These are phyloP conservation scores for Acanthoscelides obtectus DNA, from an alignment of 2,888 invertebrate species.

Conservation along the genomic window DNA sequence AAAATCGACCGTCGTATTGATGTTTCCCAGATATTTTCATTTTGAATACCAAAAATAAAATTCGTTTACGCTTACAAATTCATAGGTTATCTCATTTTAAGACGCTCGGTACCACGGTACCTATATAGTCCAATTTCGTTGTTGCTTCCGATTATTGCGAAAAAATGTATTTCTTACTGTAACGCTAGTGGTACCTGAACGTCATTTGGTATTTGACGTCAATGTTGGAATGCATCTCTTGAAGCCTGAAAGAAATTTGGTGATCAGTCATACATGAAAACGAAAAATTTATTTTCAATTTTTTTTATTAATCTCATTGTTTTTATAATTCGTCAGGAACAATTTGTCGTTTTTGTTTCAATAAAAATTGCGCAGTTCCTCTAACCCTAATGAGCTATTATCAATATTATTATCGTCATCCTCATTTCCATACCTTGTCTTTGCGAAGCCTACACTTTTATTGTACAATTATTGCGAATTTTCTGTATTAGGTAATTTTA, in stretches of 20 bases:
- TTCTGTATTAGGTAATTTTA: background rate
- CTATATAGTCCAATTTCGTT: too few relatives aligned
- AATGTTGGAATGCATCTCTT: background rate
- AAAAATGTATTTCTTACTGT: too few relatives aligned
- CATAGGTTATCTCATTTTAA: too few relatives aligned
- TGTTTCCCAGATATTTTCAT: too few relatives aligned
- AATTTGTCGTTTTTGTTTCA: constrained; percentile 30
- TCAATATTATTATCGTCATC: background rate
- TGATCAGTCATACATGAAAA: background rate
- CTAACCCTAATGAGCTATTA: constrained; percentile 31
- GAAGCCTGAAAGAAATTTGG: background rate
- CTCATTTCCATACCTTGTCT: constrained; percentile 14
- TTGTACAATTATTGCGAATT: constrained; percentile 27
- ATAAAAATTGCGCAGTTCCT: constrained; percentile 32
- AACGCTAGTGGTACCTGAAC: too few relatives aligned
- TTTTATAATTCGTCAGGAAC: constrained; percentile 32
- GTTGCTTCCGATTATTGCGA: too few relatives aligned
- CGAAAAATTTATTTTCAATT: constrained; percentile 15
- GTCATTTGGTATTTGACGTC: too few relatives aligned
- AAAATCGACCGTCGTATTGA: too few relatives aligned
- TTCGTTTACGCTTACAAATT: too few relatives aligned
- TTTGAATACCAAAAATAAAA: too few relatives aligned
- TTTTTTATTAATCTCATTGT: constrained; percentile 30
- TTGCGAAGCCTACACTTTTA: constrained; percentile 32
- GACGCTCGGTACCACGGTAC: too few relatives aligned